Evolutionary conservation across 2,113 vertebrate species (phyloP), one percentile per base, ranked within the genome.

Genomic region (Ptychochromis oligacanthus): DNA sequence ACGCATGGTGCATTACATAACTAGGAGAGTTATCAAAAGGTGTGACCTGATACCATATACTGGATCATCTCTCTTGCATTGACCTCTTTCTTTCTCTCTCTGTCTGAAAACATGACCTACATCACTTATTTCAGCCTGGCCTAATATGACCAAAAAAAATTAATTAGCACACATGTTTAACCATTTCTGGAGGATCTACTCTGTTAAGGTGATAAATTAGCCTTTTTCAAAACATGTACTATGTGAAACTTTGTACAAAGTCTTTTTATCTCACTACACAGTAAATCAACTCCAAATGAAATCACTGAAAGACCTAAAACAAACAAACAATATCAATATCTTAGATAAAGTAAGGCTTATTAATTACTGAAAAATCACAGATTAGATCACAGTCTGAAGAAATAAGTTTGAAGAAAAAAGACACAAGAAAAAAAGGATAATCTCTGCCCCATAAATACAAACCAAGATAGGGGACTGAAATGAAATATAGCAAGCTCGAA

Each of bases 41-140:
- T 93, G 89, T 89, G 91, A 90, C 84, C 82, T 84, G 79, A 87
- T 94, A 89, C 88, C 57, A 87, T 82, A 81, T 88, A 87, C 26
- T 31, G 13, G 46, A 31, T 89, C 40, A 80, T 81, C 22, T 62
- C 82, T 64, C 79, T 22, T 36, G 36, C 31, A 34, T n/a, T 14
- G n/a, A 55, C 26, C n/a, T n/a, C 22, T 61, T 62, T 64, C 26
- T 24, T 14, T 75, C 26, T 15, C 7, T 59, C 40, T 54, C 13
- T 34, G 0, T 62, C 54, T 57, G 36, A 79, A 65, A 86, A 78
- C 82, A 82, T 64, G 79, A 38, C 24, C 65, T 83, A 74, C 85
- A 64, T 89, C 65, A 79, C 65, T 36, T 36, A 13, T 55, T 80
- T 72, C 13, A 56, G 46, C 20, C 64, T 17, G 36, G 46, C 6